Conservation (phyloP, 2,888 invertebrate species). For the Amphiduros pacificus region DNA sequence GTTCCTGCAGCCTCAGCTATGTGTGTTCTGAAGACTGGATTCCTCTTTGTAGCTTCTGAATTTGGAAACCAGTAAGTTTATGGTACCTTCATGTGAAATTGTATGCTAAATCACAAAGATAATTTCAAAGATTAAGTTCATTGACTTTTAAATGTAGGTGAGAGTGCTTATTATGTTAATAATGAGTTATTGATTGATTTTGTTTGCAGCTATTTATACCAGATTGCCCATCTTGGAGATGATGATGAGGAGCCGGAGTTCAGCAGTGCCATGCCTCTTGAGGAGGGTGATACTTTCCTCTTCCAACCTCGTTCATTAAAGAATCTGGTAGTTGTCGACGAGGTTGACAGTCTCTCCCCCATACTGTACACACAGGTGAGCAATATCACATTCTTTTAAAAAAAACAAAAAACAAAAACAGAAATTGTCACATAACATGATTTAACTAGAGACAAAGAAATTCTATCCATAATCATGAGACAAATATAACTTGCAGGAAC, state of each 20-base stretch:
- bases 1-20: constrained; percentile 95
- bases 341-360: constrained; percentile 92
- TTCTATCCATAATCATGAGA: too few species aligned
- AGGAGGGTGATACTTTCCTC: constrained; percentile 99
- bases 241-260: constrained; percentile 99
- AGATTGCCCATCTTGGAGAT: constrained; percentile 98
- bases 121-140: not conserved
- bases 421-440: too few species aligned
- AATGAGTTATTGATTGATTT: too few species aligned
- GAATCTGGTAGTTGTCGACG: constrained; percentile 95
- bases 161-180: too few species aligned
- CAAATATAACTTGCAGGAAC: too few species aligned
- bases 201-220: constrained; percentile 85
- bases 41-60: constrained; percentile 96
- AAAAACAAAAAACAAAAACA: too few species aligned
- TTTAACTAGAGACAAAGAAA: too few species aligned
- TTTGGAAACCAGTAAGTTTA: constrained; percentile 98
- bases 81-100: not conserved
- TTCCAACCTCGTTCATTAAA: constrained; percentile 91
- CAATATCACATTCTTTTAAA: too few species aligned
- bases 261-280: constrained; percentile 95
- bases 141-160: not conserved
- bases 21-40: constrained; percentile 98
- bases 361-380: constrained; percentile 77
- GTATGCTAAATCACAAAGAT: not conserved